Evolutionary conservation across 2,797 vertebrate species (phyloP), one percentile per base, ranked within the genome.

Genomic region (Lycodopsis pacificus): DNA sequence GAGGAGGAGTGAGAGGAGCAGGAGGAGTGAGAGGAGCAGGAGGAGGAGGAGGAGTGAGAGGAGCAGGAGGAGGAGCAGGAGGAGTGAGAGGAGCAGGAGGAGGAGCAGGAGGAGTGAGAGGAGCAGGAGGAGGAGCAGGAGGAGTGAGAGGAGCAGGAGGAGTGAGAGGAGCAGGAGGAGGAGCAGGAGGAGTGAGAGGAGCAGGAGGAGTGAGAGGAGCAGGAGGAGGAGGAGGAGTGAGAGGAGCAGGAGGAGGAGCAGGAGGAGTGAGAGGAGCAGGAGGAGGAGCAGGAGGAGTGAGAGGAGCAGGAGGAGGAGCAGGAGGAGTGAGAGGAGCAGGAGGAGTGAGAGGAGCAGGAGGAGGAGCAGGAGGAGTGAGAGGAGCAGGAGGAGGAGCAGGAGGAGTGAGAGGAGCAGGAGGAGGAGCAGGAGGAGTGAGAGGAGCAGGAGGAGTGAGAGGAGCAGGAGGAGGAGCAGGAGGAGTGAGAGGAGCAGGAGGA

Each of bases 1-100:
- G n/a, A n/a, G n/a, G n/a, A n/a, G n/a, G n/a, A n/a, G n/a, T n/a
- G n/a, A n/a, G n/a, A n/a, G n/a, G n/a, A n/a, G n/a, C 84, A 79
- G 90, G 88, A 91, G 90, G 84, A 89, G 82, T 65, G 57, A 76
- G 86, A 89, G 69, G 82, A 90, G 84, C 86, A 86, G 86, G 81
- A n/a, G n/a, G n/a, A n/a, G n/a, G 83, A 79, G 90, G 88, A 91
- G 90, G 84, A 89, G 82, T 65, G 57, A 76, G 86, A 89, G 69
- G 82, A 90, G 84, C 86, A 86, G 86, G 81, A n/a, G n/a, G n/a
- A n/a, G n/a, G n/a, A n/a, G n/a, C 84, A 79, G 90, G 88, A 91
- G 90, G 84, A 89, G 82, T 65, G 57, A 76, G 86, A 89, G 69
- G 82, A 90, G 84, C 86, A 86, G 86, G 81, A n/a, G n/a, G n/a